Conservation (phyloP, 2,888 invertebrate genomes). For the Syrista parreyssii region DNA sequence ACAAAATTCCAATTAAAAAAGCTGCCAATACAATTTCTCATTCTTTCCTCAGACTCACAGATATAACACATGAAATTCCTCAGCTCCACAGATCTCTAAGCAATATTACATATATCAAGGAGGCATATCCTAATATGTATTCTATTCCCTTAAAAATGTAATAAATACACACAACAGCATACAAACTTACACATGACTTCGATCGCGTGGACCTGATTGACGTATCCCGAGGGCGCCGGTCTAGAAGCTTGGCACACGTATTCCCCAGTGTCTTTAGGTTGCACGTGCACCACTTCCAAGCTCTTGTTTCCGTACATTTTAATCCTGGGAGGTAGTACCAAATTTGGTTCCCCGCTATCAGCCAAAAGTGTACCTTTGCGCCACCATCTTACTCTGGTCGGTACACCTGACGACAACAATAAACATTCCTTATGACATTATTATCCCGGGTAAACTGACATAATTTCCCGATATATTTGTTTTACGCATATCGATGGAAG, state of each 20-base stretch:
- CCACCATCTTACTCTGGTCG: constrained; percentile 58
- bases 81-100: too few relatives aligned
- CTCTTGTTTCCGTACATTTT: constrained; percentile 79
- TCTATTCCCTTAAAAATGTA: neutral
- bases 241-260: constrained; percentile 77
- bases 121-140: too few relatives aligned
- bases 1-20: too few relatives aligned
- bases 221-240: constrained; percentile 75
- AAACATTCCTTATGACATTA: neutral
- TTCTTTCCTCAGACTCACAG: too few relatives aligned
- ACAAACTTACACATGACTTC: constrained; percentile 80
- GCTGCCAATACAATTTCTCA: too few relatives aligned
- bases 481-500: neutral
- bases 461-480: neutral
- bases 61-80: too few relatives aligned
- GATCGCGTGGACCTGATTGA: constrained; percentile 80
- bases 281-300: constrained; percentile 72
- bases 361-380: constrained; percentile 68
- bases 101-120: too few relatives aligned
- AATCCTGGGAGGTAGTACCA: constrained; percentile 70
- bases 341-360: constrained; percentile 70
- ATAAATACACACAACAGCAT: neutral
- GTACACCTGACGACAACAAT: constrained; percentile 30
- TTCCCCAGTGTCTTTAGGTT: constrained; percentile 73
- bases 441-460: neutral